Percentiles rank a stretch among this genome's conserved stretches.
Evolutionary conservation across 2,888 invertebrate species (phyloP).

Genomic region (Dynastes tityus): DNA sequence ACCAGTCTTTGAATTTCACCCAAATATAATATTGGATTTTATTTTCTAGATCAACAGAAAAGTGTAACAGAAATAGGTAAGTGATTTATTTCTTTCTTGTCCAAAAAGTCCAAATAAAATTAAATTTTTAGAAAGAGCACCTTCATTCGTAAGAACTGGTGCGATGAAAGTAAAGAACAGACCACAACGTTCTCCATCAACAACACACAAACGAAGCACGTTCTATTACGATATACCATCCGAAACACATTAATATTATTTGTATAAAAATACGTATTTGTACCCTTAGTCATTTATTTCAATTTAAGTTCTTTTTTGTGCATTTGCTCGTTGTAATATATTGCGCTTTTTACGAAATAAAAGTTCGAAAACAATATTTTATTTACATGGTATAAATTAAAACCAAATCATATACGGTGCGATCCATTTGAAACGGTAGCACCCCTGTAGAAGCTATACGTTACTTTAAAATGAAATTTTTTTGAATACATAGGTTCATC

Average conservation of each 20-base stretch:
- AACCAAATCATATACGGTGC: no score
- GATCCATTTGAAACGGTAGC: no score
- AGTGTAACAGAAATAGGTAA: neutral
- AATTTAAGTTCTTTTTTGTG: neutral
- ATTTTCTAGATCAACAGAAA: conserved; percentile 32
- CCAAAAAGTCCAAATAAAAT: no score
- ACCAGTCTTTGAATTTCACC: neutral
- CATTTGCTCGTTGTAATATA: conserved; percentile 1
- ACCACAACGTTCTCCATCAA: conserved; percentile 18
- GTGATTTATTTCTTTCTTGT: neutral
- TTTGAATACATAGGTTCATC: no score
- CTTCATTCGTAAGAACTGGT: neutral
- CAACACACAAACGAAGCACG: conserved; percentile 23
- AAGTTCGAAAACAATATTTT: neutral
- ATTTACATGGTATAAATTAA: no score
- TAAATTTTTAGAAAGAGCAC: neutral
- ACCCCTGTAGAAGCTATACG: no score
- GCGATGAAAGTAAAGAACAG: conserved; percentile 13
- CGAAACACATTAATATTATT: neutral
- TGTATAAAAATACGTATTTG: neutral
- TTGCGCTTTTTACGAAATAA: neutral
- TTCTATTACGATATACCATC: conserved; percentile 39
- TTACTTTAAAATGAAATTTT: no score
- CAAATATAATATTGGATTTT: neutral
- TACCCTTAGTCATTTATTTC: neutral